A percentile compares a stretch with the other conserved stretches of the same genome.
Conservation (phyloP, 2,797 vertebrate genomes). For the Malurus leucopterus region DNA sequence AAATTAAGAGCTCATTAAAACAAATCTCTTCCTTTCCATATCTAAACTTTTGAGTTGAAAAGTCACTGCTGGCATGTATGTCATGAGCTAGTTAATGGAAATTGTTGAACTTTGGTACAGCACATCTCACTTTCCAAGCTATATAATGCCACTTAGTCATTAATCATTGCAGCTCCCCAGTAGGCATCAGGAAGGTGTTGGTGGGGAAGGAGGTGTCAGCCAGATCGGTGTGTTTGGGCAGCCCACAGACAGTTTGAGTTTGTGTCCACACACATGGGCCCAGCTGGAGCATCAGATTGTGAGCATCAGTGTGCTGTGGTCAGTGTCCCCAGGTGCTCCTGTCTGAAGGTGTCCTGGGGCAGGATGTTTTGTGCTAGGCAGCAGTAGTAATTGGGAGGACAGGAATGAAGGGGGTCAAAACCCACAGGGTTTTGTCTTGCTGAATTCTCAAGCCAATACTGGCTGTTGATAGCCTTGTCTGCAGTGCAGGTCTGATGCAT, state of each 20-base stretch:
- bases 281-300: background rate
- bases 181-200: background rate
- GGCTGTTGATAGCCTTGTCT: background rate
- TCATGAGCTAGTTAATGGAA: constrained; percentile 8
- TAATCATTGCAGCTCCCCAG: background rate
- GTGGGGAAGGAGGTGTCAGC: background rate
- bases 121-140: background rate
- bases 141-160: background rate
- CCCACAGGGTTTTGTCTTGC: background rate
- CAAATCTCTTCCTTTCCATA: background rate
- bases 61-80: background rate
- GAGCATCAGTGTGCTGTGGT: background rate
- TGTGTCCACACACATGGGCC: background rate
- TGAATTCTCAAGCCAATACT: background rate
- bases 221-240: background rate
- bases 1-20: constrained; percentile 2
- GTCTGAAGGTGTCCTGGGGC: background rate
- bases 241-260: background rate
- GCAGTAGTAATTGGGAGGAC: background rate
- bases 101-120: background rate
- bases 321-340: background rate
- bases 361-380: background rate
- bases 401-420: background rate
- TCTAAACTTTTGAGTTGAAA: background rate
- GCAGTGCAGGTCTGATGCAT: background rate